These are phyloP conservation scores for Corydoras maculifer DNA, from an alignment of 2,113 vertebrate species.

Conservation along the genomic window DNA sequence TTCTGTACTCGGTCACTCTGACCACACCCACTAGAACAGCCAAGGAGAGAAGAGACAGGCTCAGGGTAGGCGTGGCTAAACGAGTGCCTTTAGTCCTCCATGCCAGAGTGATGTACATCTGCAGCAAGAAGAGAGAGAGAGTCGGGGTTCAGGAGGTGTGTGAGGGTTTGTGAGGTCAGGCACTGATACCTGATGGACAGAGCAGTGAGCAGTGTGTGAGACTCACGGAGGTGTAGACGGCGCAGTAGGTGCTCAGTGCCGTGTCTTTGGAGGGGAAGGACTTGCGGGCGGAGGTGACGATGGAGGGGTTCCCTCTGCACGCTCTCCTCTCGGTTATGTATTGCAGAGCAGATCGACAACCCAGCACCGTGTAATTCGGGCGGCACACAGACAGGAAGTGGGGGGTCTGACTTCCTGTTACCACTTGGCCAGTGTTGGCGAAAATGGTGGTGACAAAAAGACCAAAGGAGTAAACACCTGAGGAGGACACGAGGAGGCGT, in stretches of 20 bases:
- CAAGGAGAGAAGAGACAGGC: conserved; percentile 75
- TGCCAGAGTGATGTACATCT: conserved; percentile 88
- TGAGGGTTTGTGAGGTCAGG: too few species aligned
- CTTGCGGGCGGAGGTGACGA: conserved; percentile 75
- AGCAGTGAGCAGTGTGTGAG: too few species aligned
- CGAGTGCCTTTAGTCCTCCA: conserved; percentile 82
- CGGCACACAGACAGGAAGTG: conserved; percentile 84
- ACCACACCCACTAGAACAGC: conserved; percentile 82
- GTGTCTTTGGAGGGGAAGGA: conserved; percentile 88
- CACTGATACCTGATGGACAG: too few species aligned
- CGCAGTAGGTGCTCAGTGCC: conserved; percentile 81
- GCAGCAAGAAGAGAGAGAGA: background rate
- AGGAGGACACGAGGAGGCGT: background rate
- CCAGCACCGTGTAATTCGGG: conserved; percentile 86
- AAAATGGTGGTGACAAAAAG: conserved; percentile 88
- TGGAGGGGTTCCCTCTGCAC: conserved; percentile 77
- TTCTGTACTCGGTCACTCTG: conserved; percentile 81
- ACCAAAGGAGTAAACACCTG: conserved; percentile 86
- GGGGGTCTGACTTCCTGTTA: conserved; percentile 84
- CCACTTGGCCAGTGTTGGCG: conserved; percentile 85
- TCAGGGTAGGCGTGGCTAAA: conserved; percentile 79
- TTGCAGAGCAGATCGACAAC: conserved; percentile 73
- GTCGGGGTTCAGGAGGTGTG: background rate
- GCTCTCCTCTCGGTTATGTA: conserved; percentile 74
- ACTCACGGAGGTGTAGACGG: conserved; percentile 80